Percentiles rank a stretch among this genome's conserved stretches.
Evolutionary conservation across 2,113 vertebrate species (phyloP).

Genomic region (Hydropotes inermis): DNA sequence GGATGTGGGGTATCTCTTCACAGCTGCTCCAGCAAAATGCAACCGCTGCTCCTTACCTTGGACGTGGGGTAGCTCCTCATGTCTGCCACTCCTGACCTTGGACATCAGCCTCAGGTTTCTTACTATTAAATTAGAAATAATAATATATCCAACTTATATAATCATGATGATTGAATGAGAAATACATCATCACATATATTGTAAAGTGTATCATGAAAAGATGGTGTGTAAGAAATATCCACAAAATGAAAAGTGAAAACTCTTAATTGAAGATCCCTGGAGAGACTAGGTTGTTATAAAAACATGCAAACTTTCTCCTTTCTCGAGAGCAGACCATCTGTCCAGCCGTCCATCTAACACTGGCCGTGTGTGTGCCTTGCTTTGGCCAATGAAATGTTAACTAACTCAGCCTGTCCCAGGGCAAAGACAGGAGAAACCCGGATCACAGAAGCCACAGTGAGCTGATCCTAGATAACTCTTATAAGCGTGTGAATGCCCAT

Average conservation of each 20-base stretch:
- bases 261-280: neutral
- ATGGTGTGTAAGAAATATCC: neutral
- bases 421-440: neutral
- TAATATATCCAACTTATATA: neutral
- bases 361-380: neutral
- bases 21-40: too few species aligned
- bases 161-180: neutral
- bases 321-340: neutral
- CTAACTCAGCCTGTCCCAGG: neutral
- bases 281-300: neutral
- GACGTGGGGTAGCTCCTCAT: neutral
- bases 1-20: neutral
- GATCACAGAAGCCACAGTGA: neutral
- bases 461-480: neutral
- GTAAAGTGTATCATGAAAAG: neutral
- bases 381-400: neutral
- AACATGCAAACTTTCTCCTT: neutral
- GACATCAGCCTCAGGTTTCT: neutral
- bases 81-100: accelerated
- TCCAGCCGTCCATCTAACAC: neutral
- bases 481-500: neutral
- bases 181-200: neutral
- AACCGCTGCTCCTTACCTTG: neutral
- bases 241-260: neutral
- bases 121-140: neutral